Conservation (phyloP, 2,888 invertebrate genomes). For the Plebejus melissa region DNA sequence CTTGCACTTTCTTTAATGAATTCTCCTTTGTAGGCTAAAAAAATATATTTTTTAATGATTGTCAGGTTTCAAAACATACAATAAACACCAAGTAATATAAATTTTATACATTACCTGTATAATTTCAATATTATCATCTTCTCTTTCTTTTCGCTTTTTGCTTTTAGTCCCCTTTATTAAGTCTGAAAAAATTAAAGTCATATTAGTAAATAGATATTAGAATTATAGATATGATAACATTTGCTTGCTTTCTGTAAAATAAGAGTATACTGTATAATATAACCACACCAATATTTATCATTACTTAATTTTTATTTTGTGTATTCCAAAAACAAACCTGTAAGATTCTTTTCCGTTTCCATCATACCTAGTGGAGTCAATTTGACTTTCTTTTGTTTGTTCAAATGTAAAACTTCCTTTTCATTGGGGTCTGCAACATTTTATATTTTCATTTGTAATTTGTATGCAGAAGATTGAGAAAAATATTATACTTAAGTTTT, state of each 20-base stretch:
- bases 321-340: neutral
- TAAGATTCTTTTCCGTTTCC: neutral
- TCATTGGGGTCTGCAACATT: conserved; percentile 8
- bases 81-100: neutral
- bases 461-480: neutral
- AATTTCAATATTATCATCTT: conserved; percentile 47
- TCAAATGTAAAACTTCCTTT: conserved; percentile 6
- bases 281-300: too few species aligned
- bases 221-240: neutral
- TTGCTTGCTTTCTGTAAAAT: neutral
- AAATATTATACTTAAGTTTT: too few species aligned
- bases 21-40: conserved; percentile 54
- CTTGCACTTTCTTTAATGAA: conserved; percentile 50
- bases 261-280: too few species aligned
- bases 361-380: neutral
- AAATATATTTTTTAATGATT: neutral
- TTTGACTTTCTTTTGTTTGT: conserved; percentile 24
- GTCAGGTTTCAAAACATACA: neutral
- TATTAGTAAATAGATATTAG: neutral
- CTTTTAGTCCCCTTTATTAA: conserved; percentile 40
- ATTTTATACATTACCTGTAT: conserved; percentile 48
- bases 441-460: neutral
- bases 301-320: neutral
- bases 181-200: neutral
- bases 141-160: conserved; percentile 60